Evolutionary conservation across 2,113 vertebrate species (phyloP), one percentile per base, ranked within the genome.

Genomic region (Catharus bicknelli): DNA sequence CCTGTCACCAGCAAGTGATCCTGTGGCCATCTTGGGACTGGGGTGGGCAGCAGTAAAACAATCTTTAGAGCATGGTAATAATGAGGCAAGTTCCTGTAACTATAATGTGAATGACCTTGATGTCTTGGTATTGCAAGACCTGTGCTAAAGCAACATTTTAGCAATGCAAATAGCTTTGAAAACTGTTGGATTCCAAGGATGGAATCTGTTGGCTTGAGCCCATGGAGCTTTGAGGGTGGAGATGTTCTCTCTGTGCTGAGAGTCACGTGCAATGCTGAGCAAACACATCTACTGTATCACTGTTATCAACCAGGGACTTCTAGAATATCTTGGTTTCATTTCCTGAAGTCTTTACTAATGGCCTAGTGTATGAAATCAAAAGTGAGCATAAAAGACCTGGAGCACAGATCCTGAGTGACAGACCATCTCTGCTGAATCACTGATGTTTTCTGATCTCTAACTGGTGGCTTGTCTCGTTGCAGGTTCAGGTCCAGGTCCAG

Each of bases 401-500:
- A 58, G 38, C 12, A 3, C 10, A 36, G 58, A 16, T 43, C 16
- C 84, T 20, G 50, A 29, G 36, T 68, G 66, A 15, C 5, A 30
- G 21, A 8, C 32, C 2, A 0, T 42, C 34, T 63, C 25, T 78
- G 23, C 43, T 79, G 42, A 51, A 47, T 73, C 6, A 0, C 58
- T 64, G 57, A 14, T 0, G 0, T 32, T 53, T 57, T 23, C 73
- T 84, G 72, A 8, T 74, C 34, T 83, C 90, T 98, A 62, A 98
- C 76, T 63, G 38, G 9, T 68, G 17, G 17, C 26, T 87, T 83
- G 58, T 97, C 47, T 96, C 22, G 0, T 97, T 96, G 32, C 97
- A 98, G 98, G 98, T 98, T 34, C 98, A 98, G 91, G 98, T 98
- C 23, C 98, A 98, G 95, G 98, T 98, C 15, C 98, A 98, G 87